Percentiles rank a stretch among this genome's conserved stretches.
phyloP scores from a whole-genome alignment of 2,113 vertebrate species.

The Bubo bubo region DNA sequence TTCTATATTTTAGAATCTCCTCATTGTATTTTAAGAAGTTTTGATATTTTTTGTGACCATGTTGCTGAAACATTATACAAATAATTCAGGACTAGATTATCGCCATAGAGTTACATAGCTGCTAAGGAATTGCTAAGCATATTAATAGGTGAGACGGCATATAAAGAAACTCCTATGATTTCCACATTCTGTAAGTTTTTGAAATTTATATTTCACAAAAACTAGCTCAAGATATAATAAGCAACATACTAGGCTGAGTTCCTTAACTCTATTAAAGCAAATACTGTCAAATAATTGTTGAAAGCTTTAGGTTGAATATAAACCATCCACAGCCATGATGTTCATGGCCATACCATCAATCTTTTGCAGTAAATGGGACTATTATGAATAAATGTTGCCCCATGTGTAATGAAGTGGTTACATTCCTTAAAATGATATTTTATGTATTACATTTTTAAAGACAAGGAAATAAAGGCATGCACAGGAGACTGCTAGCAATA shows the following conservation, averaged over 20 bases:
- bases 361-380: not conserved
- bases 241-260: not conserved
- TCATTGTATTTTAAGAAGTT: not conserved
- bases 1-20: not conserved
- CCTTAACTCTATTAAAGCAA: not conserved
- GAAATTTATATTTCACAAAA: not conserved
- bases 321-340: not conserved
- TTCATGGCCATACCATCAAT: not conserved
- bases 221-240: not conserved
- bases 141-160: not conserved
- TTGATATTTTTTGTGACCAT: not conserved
- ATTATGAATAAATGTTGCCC: not conserved
- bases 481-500: not conserved
- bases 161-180: not conserved
- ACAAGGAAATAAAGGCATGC: not conserved
- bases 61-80: not conserved
- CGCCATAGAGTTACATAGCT: not conserved
- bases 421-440: not conserved
- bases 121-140: not conserved
- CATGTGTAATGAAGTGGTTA: not conserved
- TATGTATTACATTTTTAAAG: not conserved
- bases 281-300: not conserved
- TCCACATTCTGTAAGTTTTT: not conserved
- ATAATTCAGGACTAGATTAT: not conserved
- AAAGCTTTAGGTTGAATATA: not conserved